phyloP scores from a whole-genome alignment of 2,797 vertebrate species.

The Tachyglossus aculeatus region DNA sequence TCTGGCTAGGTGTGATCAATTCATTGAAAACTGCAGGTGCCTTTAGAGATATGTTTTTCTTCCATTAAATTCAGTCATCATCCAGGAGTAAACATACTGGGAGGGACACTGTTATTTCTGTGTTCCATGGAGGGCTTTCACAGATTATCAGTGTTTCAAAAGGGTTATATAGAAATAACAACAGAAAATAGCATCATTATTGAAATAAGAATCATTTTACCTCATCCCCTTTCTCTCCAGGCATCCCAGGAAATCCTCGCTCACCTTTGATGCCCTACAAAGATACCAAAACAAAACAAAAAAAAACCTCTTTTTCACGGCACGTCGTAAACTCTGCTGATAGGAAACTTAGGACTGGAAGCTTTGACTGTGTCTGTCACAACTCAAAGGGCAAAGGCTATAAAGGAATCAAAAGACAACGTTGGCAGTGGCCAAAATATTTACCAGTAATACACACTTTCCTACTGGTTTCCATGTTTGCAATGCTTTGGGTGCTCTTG shows the following conservation, averaged over 20 bases:
- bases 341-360: not conserved
- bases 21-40: not conserved
- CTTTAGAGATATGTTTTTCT: not conserved
- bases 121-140: not conserved
- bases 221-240: conserved; percentile 94
- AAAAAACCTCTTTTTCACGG: conserved; percentile 12
- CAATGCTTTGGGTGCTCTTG: not conserved
- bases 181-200: not conserved
- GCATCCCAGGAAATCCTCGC: conserved; percentile 89
- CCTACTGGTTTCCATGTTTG: not conserved
- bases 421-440: too few species aligned
- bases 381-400: not conserved
- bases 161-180: not conserved
- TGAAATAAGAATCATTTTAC: conserved; percentile 70
- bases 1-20: not conserved
- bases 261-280: conserved; percentile 94
- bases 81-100: not conserved
- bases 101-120: not conserved
- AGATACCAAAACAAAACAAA: conserved; percentile 47
- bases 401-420: too few species aligned
- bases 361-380: not conserved
- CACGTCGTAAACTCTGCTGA: not conserved
- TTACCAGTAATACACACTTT: not conserved
- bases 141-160: not conserved
- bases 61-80: not conserved